Evolutionary conservation across 2,888 invertebrate species (phyloP), one percentile per base, ranked within the genome.

Genomic region (Leptinotarsa rubiginosa): DNA sequence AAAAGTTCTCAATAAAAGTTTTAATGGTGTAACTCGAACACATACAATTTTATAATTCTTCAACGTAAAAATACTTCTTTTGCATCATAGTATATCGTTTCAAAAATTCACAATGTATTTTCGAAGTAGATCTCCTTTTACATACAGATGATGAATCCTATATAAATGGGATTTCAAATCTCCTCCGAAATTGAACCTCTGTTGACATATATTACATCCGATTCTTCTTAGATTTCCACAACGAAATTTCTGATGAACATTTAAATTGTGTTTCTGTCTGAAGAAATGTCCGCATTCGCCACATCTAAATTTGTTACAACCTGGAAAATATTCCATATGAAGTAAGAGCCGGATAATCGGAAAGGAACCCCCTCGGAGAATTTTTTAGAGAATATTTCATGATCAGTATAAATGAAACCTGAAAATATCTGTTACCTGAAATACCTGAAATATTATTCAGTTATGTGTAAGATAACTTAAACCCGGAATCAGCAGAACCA

Each of bases 151-250:
- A 66, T 74, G 73, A 47, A 69, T 70, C n/a, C 73, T 54, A 18
- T 47, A 54, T 10, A 74, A 16, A 49, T 74, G 73, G 56, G 69
- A 64, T 66, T 74, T 74, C 41, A 74, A 66, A 59, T 74, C 69
- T 31, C 62, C 70, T 22, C 69, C 65, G 15, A 66, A 70, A 66
- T 74, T 74, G 41, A 70, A 70, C 50, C 70, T 65, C 20, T 47
- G 54, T 2, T 41, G 18, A 70, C 73, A 74, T 31, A 73, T 50
- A 25, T 25, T 49, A 52, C 73, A 73, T 10, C 68, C 68, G 18
- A 73, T 64, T 64, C 52, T 69, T 65, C 73, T 69, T 15, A 68
- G 54, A 65, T 73, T 73, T 15, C 73, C 73, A 25, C 73, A 73
- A 13, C 68, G 54, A 64, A 69, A 73, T 16, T 65, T 50, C 0